Evolutionary conservation across 2,113 vertebrate species (phyloP).

Genomic region (Brachyistius frenatus): DNA sequence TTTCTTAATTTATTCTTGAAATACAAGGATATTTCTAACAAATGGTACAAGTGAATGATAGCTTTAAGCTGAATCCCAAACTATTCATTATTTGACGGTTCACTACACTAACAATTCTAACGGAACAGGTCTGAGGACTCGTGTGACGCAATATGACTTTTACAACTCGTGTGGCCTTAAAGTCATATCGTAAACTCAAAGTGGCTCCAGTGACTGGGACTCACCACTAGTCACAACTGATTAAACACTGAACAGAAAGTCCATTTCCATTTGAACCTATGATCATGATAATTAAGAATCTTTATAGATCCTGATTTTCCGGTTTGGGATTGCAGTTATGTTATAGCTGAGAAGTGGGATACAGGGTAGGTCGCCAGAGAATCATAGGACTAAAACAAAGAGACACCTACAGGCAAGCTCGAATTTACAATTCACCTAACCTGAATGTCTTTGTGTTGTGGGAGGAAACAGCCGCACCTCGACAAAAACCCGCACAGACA

Average conservation of each 20-base stretch:
- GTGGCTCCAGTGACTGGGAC: background rate
- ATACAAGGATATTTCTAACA: conserved; percentile 7
- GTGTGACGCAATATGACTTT: no score
- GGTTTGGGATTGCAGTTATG: background rate
- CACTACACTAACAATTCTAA: background rate
- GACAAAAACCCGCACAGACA: background rate
- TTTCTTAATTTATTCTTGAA: conserved; percentile 15
- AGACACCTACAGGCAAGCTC: background rate
- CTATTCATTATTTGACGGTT: background rate
- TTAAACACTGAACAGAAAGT: background rate
- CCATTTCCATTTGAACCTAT: background rate
- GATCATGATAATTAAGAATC: background rate
- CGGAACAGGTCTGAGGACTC: background rate
- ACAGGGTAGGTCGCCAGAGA: background rate
- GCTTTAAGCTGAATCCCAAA: background rate
- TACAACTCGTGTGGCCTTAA: background rate
- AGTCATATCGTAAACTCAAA: background rate
- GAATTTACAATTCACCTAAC: background rate
- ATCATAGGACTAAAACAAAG: background rate
- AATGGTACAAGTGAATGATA: background rate
- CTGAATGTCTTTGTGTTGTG: background rate
- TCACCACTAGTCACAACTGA: no score
- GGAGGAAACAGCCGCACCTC: background rate
- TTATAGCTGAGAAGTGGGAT: background rate
- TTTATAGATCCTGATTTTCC: background rate